phyloP scores from a whole-genome alignment of 1,140 invertebrate genomes.

The Drosophila repleta region DNA sequence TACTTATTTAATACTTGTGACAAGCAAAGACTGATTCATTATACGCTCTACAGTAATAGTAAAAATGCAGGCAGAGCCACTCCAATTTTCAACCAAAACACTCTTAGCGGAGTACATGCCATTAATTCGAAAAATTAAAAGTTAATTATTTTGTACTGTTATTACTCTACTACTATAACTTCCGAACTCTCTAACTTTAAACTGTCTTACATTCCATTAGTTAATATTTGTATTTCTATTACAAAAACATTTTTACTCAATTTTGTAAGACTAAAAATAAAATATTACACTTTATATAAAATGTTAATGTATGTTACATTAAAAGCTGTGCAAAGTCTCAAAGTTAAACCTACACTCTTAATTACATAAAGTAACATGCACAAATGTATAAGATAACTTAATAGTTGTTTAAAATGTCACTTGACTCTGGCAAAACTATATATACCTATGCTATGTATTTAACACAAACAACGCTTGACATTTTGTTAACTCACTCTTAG shows the following conservation, averaged over 20 bases:
- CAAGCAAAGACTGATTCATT: slow-evolving; percentile 80
- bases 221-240: slow-evolving; percentile 61
- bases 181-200: slow-evolving; percentile 14
- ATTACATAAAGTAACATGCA: slow-evolving; percentile 52
- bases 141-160: slow-evolving; percentile 3
- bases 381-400: slow-evolving; percentile 36
- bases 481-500: neutral
- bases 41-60: slow-evolving; percentile 62
- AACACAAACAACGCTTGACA: neutral
- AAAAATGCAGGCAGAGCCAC: slow-evolving; percentile 12
- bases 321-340: slow-evolving; percentile 79
- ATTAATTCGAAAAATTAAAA: slow-evolving; percentile 1
- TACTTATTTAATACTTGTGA: slow-evolving; percentile 71
- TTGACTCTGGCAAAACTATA: slow-evolving; percentile 19
- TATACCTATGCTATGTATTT: neutral
- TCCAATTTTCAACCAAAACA: slow-evolving; percentile 13
- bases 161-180: slow-evolving; percentile 9
- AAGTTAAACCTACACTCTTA: slow-evolving; percentile 78
- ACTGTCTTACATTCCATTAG: slow-evolving; percentile 43
- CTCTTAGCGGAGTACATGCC: neutral
- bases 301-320: slow-evolving; percentile 54
- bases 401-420: slow-evolving; percentile 42
- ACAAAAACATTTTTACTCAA: slow-evolving; percentile 59
- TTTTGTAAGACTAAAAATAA: slow-evolving; percentile 42
- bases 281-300: slow-evolving; percentile 44